Percentiles rank a stretch among this genome's conserved stretches.
Conservation (phyloP, 2,888 invertebrate species). For the Sarcophaga rosellei region DNA sequence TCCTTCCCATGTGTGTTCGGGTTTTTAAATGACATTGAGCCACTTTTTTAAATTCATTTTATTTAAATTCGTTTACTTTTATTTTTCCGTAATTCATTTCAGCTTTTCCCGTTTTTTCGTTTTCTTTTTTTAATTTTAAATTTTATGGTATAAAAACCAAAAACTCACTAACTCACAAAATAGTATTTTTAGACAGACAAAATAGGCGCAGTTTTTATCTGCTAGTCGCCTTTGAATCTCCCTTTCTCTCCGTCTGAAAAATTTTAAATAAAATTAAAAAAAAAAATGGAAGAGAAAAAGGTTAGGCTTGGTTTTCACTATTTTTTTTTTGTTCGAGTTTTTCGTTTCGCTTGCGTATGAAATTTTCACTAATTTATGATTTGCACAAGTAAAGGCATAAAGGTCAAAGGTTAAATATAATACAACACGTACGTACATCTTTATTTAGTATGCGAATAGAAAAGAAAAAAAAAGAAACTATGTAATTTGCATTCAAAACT, state of each 20-base stretch:
- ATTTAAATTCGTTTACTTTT: not conserved
- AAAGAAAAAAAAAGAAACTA: too few relatives aligned
- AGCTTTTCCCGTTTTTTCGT: not conserved
- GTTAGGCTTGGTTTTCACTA: constrained; percentile 18
- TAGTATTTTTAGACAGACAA: not conserved
- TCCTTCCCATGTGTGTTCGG: not conserved
- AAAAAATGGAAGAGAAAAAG: not conserved
- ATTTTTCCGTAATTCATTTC: not conserved
- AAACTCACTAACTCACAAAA: not conserved
- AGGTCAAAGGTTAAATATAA: constrained; percentile 52
- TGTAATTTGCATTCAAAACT: too few relatives aligned
- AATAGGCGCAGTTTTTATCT: constrained; percentile 45
- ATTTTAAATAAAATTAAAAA: not conserved
- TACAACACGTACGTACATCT: too few relatives aligned
- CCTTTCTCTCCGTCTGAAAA: not conserved
- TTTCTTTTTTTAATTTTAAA: too few relatives aligned
- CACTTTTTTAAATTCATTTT: constrained; percentile 1
- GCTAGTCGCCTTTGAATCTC: not conserved
- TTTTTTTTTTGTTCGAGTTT: not conserved
- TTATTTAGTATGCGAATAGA: too few relatives aligned
- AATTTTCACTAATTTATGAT: constrained; percentile 24
- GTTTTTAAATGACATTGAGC: constrained; percentile 27
- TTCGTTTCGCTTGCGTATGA: not conserved
- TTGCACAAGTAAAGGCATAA: constrained; percentile 5
- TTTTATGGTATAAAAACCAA: not conserved